Evolutionary conservation across 2,113 vertebrate genomes (phyloP).

Genomic region (Pogona vitticeps): DNA sequence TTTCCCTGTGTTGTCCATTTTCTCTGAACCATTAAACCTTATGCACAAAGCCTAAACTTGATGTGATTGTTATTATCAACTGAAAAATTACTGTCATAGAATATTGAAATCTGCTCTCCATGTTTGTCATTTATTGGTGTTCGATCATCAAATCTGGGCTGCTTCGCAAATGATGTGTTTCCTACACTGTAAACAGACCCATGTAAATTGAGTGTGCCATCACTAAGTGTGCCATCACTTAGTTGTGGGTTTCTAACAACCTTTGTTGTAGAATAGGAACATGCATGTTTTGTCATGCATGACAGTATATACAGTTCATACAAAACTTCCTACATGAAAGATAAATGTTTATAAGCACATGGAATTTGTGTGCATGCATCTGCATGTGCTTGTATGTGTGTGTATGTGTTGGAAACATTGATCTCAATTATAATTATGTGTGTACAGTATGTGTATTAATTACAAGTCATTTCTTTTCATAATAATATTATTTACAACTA

Average conservation of each 20-base stretch:
- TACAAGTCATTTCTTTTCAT: constrained; percentile 2
- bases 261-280: not conserved
- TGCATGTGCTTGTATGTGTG: not conserved
- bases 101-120: not conserved
- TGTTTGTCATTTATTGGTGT: not conserved
- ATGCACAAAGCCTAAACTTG: constrained; percentile 34
- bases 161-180: not conserved
- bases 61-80: constrained; percentile 5
- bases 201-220: not conserved
- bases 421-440: not conserved
- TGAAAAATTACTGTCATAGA: constrained; percentile 8
- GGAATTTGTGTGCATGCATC: too few relatives aligned
- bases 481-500: constrained; percentile 11
- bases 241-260: too few relatives aligned
- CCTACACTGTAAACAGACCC: not conserved
- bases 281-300: constrained; percentile 34
- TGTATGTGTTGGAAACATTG: not conserved
- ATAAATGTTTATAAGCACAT: too few relatives aligned
- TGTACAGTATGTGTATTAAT: constrained; percentile 22
- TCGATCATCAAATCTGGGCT: constrained; percentile 1
- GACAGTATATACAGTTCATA: constrained; percentile 6
- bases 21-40: constrained; percentile 39
- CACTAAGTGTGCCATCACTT: not conserved
- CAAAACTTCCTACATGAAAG: constrained; percentile 9
- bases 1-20: constrained; percentile 39